Conservation (phyloP, 2,888 invertebrate species). For the Nasonovia ribisnigri region DNA sequence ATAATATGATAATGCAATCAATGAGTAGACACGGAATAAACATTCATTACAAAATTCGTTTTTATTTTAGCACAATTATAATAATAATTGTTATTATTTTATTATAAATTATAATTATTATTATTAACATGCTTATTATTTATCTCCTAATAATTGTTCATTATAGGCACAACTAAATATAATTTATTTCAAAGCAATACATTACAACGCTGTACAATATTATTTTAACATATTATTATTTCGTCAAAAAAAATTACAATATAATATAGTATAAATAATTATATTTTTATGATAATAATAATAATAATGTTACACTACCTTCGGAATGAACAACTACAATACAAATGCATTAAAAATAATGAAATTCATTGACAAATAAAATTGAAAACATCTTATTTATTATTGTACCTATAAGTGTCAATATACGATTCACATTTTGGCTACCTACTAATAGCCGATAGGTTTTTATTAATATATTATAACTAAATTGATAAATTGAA, state of each 20-base stretch:
- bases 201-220: conserved; percentile 54
- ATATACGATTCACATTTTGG: neutral
- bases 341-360: neutral
- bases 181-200: conserved; percentile 35
- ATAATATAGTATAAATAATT: neutral
- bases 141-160: conserved; percentile 8
- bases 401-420: neutral
- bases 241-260: neutral
- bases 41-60: conserved; percentile 45
- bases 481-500: neutral
- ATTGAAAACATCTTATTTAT: neutral
- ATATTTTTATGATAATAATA: neutral
- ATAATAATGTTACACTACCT: neutral
- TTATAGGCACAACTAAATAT: conserved; percentile 25
- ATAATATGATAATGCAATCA: neutral
- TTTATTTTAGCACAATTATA: conserved; percentile 43
- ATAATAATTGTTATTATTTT: neutral
- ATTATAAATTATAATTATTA: neutral
- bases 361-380: neutral
- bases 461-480: neutral
- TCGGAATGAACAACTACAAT: neutral
- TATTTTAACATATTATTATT: conserved; percentile 24
- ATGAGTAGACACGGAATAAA: neutral
- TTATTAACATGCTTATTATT: conserved; percentile 29
- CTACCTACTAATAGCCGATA: neutral